Evolutionary conservation across 1,140 invertebrate species (phyloP), one percentile per base, ranked within the genome.

Genomic region (Scaptomyza montana): DNA sequence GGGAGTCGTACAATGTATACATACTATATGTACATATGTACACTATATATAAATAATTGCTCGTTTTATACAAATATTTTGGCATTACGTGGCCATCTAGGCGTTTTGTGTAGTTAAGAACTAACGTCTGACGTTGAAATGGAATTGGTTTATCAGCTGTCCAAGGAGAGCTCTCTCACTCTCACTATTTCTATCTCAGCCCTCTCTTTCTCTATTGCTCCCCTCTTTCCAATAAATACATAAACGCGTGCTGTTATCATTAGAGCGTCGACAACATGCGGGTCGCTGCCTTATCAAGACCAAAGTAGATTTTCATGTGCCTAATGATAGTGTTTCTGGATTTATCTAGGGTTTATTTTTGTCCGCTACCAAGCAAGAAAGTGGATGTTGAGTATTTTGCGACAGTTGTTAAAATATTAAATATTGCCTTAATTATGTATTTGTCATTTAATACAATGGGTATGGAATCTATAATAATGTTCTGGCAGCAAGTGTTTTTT

Each of bases 51-150:
- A 25, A 3, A 3, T 25, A 25, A 3, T 25, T 25, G 21, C 39
- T 8, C 7, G 53, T 28, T 47, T 13, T 9, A 39, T 16, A 28
- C 57, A 16, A 46, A 47, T 69, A 46, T 54, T 67, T 73, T 68
- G 50, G 57, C 73, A 66, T 75, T 78, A 78, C 75, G 75, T 78
- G 75, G 70, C 70, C 54, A 60, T 72, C 59, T 51, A 21, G 49
- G 3, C 64, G 13, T 36, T 49, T 39, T 62, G 41, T 63, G 8
- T 41, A 62, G 49, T 47, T 49, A 54, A 63, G 28, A 62, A 55
- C 57, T 64, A 65, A 45, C 41, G 36, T 41, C 21, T 33, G 51
- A 47, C 53, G 53, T 12, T 43, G 13, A 46, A 57, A 57, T 51
- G 51, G 62, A 66, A 56, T 50, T 41, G 63, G 65, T 78, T 75